Base-by-base conservation (phyloP, 2,888 invertebrate genomes). In the Metopia argyrocephala region DNA sequence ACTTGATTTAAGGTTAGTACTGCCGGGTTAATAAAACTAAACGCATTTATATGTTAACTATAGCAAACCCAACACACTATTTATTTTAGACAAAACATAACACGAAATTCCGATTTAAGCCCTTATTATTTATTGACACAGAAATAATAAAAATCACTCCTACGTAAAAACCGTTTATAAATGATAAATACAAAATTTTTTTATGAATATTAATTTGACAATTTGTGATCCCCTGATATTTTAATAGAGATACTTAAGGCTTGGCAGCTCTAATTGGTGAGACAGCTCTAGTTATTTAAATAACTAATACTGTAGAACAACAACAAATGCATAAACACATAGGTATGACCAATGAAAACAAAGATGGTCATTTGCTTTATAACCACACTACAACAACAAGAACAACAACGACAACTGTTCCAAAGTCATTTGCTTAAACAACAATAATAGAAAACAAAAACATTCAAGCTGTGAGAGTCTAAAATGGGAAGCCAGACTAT, bases 291-390 rank as follows among this genome's bases (percentile, higher is more conserved):
- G 46, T 75, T 83, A 82, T 82, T 84, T 84, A 74, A 82, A 83
- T 84, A 81, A 79, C 82, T 84, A 84, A 84, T 80, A 64, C 79
- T 52, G 45, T 38, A 69, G 46, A 64, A 73, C 50, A 80, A 73
- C 57, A 59, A 62, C 56, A 71, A 9, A 38, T 31, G 23, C 38
- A 65, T 50, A 38, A 23, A 68, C 25, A 69, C 65, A 45, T 31
- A 79, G 48, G 18, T 62, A 70, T 81, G 82, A 64, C 84, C 84
- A 84, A 84, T 84, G 83, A 83, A 84, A 84, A 84, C 81, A 83
- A 52, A 78, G 74, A 12, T 73, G 71, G 66, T 56, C 71, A 78
- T 38, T 38, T 71, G 70, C 56, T 52, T 57, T 18, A 69, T 56
- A 56, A 25, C 27, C 21, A 6, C 64, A 28, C 56, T 54, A 38